Base-by-base conservation (phyloP, 2,113 vertebrate genomes). In the Laticauda colubrina region DNA sequence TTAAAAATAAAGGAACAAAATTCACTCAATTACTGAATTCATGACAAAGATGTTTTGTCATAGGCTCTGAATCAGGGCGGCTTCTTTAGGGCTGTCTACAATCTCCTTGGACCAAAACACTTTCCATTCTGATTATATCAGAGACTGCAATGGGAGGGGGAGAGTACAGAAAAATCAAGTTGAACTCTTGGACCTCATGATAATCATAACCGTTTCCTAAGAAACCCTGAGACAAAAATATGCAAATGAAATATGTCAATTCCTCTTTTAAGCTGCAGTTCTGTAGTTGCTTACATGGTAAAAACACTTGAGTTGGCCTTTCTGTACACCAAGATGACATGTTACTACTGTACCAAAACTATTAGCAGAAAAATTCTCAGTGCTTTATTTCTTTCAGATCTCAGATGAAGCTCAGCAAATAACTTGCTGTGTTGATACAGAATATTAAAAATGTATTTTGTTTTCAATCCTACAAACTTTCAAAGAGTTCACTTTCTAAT, bases 401-500 rank as follows among this genome's bases (percentile, higher is more conserved):
- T 23, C 1, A 3, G 57, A 59, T n/a, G 26, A 64, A 9, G 45
- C 57, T 61, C 39, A 61, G 43, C 7, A 61, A 57, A 51, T 87
- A 21, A 2, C 54, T 92, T 87, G 85, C 85, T 64, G 34, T 91
- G 51, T 39, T 54, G 81, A 85, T 48, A 34, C 85, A 88, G 45
- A 55, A 26, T 86, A 86, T 26, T 34, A 91, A 93, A 81, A 94
- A 39, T 23, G 15, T 11, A 53, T n/a, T 48, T 69, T 88, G 51
- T 61, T 93, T 96, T 94, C 29, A 64, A 81, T 26, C 85, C 2
- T 5, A 12, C 9, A 0, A 69, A 56, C 39, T 61, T 94, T 94
- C 93, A 96, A 34, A 29, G 11, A 8, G 91, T 91, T 55, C 61
- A 92, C 91, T 51, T 93, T 95, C 89, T 0, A 0, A 93, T 95